Evolutionary conservation across 2,797 vertebrate genomes (phyloP).

Genomic region (Fistularia commersonii): DNA sequence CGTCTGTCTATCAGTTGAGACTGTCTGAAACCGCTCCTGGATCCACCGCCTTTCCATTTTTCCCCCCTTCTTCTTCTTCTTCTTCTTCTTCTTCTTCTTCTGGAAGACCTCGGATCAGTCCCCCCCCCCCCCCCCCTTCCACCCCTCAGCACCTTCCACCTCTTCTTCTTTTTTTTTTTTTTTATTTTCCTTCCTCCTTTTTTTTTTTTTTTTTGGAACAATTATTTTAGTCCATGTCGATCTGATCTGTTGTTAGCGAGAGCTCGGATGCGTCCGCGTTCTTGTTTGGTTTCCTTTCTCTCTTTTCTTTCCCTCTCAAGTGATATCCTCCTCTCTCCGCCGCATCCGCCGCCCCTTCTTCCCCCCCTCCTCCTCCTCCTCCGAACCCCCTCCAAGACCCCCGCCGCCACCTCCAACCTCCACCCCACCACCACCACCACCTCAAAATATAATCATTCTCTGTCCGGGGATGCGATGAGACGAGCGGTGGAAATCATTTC

Average conservation of each 20-base stretch:
- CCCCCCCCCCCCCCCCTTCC: constrained; percentile 31
- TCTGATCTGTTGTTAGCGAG: constrained; percentile 76
- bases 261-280: constrained; percentile 77
- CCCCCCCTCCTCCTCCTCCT: too few relatives aligned
- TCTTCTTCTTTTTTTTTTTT: too few relatives aligned
- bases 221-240: constrained; percentile 77
- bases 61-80: too few relatives aligned
- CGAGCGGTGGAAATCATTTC: constrained; percentile 59
- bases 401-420: too few relatives aligned
- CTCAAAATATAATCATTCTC: constrained; percentile 29
- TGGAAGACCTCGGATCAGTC: constrained; percentile 85
- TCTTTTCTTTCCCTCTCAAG: constrained; percentile 52
- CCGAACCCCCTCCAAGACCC: too few relatives aligned
- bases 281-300: constrained; percentile 66
- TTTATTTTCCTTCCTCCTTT: too few relatives aligned
- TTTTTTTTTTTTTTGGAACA: constrained; percentile 56
- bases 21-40: constrained; percentile 93
- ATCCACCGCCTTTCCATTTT: constrained; percentile 90
- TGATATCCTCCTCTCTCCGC: constrained; percentile 51
- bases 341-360: too few relatives aligned
- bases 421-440: constrained; percentile 64
- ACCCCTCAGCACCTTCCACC: neutral
- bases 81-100: constrained; percentile 23
- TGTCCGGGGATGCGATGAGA: constrained; percentile 60
- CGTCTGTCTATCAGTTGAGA: constrained; percentile 99